phyloP scores from a whole-genome alignment of 2,113 vertebrate genomes.

The Sakesphorus luctuosus region DNA sequence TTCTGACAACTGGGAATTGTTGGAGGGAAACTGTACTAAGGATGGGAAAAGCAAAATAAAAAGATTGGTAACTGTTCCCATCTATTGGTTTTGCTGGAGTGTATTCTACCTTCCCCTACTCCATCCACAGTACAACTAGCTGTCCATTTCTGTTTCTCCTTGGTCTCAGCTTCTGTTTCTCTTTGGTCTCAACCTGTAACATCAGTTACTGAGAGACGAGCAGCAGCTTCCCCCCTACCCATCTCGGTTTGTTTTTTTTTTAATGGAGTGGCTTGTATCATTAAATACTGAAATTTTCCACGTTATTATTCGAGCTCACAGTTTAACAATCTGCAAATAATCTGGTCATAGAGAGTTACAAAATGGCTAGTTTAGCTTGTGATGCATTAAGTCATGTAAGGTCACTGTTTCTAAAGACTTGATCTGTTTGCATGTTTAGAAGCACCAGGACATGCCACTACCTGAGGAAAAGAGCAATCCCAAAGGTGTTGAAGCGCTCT shows the following conservation, averaged over 20 bases:
- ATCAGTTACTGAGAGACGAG: neutral
- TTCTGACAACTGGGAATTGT: neutral
- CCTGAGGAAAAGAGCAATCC: slow-evolving; percentile 88
- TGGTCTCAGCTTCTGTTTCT: neutral
- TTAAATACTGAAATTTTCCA: neutral
- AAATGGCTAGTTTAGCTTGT: neutral
- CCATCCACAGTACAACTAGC: neutral
- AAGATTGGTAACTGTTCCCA: neutral
- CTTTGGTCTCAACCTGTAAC: neutral
- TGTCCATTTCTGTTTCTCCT: neutral
- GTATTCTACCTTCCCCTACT: neutral
- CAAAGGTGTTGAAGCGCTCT: slow-evolving; percentile 87
- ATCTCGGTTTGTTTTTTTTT: neutral
- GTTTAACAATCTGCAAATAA: neutral
- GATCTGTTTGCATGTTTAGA: slow-evolving; percentile 53
- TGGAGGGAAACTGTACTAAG: neutral
- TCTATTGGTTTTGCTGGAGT: neutral
- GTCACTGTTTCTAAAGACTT: slow-evolving; percentile 21
- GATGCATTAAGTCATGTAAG: neutral
- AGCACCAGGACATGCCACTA: slow-evolving; percentile 71
- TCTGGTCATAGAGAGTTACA: neutral
- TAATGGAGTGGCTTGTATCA: neutral
- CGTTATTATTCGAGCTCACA: neutral
- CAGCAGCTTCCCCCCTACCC: neutral
- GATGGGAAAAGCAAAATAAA: neutral